Evolutionary conservation across 2,888 invertebrate species (phyloP), one percentile per base, ranked within the genome.

Genomic region (Cerceris rybyensis): DNA sequence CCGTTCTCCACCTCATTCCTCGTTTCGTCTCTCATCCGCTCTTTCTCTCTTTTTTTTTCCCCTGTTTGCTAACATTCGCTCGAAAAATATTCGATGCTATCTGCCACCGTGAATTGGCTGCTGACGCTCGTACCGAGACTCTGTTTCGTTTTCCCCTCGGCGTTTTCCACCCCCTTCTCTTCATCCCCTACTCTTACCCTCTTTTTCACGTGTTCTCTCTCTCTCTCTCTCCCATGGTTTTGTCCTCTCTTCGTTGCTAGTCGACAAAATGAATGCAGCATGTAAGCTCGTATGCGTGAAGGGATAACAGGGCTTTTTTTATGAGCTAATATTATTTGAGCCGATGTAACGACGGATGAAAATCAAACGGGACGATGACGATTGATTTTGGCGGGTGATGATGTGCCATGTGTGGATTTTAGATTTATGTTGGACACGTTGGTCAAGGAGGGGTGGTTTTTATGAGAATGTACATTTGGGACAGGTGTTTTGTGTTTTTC

Each of bases 61-160:
- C 65, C 61, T 74, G 75, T 82, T 80, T 77, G 79, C 78, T 77
- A 83, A 84, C 84, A 80, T 81, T 87, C 84, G 82, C 83, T 87
- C 85, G 85, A 88, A 90, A 86, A 89, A 90, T 85, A 85, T 85
- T 85, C 88, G 89, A 89, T 90, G 84, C 59, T 90, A 90, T 89
- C 89, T 42, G 69, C 11, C 61, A 79, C 78, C 82, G 82, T 82
- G 82, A 85, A 86, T 88, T 86, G 87, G 84, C 83, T 80, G 77
- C 82, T 85, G 86, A 86, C 86, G 83, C 78, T 82, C 82, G 77
- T 70, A 77, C 82, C 82, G 79, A 76, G 80, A 82, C 80, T 72
- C 66, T 60, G 73, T 73, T 73, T 70, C 73, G 74, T 78, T 75
- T 70, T 59, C 69, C 70, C 67, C 52, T 17, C 54, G 54, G n/a